Evolutionary conservation across 2,113 vertebrate species (phyloP).

Genomic region (Mesembrinibis cayennensis): DNA sequence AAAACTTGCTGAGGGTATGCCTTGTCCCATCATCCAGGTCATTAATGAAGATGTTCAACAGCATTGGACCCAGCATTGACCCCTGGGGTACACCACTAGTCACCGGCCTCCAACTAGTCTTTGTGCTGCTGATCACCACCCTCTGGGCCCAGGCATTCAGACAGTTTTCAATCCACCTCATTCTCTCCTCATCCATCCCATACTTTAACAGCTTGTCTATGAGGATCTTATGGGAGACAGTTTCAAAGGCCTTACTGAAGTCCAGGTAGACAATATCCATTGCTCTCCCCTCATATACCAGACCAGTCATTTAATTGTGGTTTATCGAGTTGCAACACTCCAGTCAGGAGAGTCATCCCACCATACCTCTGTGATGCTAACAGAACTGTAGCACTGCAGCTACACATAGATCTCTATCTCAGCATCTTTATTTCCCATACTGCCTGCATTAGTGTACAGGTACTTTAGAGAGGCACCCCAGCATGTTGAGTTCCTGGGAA

Average conservation of each 20-base stretch:
- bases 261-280: not conserved
- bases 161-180: not conserved
- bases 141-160: not conserved
- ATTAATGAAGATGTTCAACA: not conserved
- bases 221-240: not conserved
- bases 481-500: not conserved
- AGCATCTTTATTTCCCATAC: not conserved
- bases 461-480: not conserved
- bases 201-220: not conserved
- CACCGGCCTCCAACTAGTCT: not conserved
- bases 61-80: not conserved
- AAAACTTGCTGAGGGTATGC: not conserved
- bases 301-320: not conserved
- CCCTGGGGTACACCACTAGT: not conserved
- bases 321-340: not conserved
- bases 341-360: not conserved
- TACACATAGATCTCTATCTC: not conserved
- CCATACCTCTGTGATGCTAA: not conserved
- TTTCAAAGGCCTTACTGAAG: not conserved
- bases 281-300: not conserved
- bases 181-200: not conserved
- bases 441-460: not conserved
- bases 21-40: not conserved
- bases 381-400: not conserved
- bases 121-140: not conserved